Conservation (phyloP, 2,113 vertebrate species). For the Hippocampus comes region DNA sequence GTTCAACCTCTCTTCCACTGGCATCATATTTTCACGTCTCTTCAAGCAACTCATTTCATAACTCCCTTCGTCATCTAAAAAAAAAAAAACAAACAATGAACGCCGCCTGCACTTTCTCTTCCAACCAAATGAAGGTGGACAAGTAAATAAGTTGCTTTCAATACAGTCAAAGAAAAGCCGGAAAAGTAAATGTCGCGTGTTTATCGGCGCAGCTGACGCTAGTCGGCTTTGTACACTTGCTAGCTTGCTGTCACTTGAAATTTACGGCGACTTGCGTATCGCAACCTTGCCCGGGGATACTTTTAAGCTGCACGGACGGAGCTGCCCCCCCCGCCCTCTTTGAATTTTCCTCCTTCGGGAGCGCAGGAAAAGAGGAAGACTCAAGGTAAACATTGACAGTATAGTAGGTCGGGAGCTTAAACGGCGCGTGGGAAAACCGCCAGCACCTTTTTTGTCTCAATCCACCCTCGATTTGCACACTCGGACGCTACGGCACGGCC, state of each 20-base stretch:
- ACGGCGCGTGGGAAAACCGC: slow-evolving; percentile 17
- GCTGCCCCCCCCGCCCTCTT: neutral
- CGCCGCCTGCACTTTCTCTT: neutral
- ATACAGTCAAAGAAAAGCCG: neutral
- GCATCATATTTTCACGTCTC: neutral
- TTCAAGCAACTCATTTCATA: neutral
- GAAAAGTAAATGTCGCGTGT: too few relatives aligned
- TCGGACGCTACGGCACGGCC: neutral
- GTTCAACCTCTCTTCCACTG: neutral
- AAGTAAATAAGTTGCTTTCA: neutral
- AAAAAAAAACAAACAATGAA: neutral
- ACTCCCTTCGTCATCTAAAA: neutral
- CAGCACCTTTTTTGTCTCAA: slow-evolving; percentile 29
- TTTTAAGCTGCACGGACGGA: slow-evolving; percentile 20
- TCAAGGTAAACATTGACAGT: slow-evolving; percentile 42
- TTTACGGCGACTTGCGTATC: slow-evolving; percentile 24
- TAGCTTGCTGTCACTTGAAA: slow-evolving; percentile 45
- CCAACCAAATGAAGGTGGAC: neutral
- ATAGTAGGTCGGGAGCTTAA: slow-evolving; percentile 43
- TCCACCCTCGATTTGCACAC: neutral
- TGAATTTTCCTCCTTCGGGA: slow-evolving; percentile 20
- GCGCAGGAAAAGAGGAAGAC: slow-evolving; percentile 22
- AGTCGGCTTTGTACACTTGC: slow-evolving; percentile 1
- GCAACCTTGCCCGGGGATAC: slow-evolving; percentile 26
- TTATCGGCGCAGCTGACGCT: neutral